Evolutionary conservation across 2,888 invertebrate genomes (phyloP), one percentile per base, ranked within the genome.

Genomic region (Cheilosia urbana): DNA sequence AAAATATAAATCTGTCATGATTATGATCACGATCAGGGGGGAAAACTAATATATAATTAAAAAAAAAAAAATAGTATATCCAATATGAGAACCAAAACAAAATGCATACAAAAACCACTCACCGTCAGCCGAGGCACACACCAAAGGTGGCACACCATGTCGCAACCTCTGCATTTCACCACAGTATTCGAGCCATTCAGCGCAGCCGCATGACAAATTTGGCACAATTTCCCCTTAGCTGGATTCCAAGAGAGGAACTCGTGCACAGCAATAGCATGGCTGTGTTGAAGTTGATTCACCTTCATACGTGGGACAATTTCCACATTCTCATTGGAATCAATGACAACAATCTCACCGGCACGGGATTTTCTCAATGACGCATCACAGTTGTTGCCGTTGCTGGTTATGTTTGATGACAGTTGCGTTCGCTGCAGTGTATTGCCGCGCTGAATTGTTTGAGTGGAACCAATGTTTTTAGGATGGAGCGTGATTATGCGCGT

Each of bases 141-240:
- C 84, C 87, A 82, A 42, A 79, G 80, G 78, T 88, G 88, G 30
- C 88, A 88, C 21, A 87, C 77, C 51, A 88, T 69, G 17, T 88
- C 88, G 47, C 88, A 88, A 53, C 82, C 51, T 4, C 81, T 75
- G 49, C 88, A 88, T 71, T 85, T 87, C 58, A 88, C 82, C 60
- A 84, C 78, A n/a, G 53, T 51, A 17, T 81, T 81, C 27, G 81
- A 68, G 24, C 65, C 79, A 49, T 77, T 68, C 19, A 83, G 72
- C 60, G 84, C 73, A 62, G 87, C 66, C 42, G 82, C 87, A 60
- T 88, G 88, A 24, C 88, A 88, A 58, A 88, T 82, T 77, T 88
- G 88, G 76, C 88, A 88, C 15, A 84, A 47, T 37, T 87, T 87
- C 80, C 87, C 87, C 84, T 88, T 82, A 5, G 82, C 58, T 30